Base-by-base conservation (phyloP, 2,888 invertebrate species). In the Drosophila yooni region DNA sequence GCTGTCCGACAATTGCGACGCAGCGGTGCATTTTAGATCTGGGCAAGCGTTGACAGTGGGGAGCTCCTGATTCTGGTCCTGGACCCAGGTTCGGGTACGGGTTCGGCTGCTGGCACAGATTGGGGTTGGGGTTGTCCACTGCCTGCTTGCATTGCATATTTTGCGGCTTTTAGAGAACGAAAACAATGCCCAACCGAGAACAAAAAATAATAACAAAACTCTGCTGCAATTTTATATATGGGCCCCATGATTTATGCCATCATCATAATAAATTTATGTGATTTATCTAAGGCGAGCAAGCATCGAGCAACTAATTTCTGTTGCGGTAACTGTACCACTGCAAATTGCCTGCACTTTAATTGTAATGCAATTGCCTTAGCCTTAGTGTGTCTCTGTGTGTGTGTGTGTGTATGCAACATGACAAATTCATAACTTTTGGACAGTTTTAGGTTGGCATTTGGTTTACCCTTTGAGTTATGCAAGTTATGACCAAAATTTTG, bases 221-320 rank as follows among this genome's bases (percentile, higher is more conserved):
- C 40, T 43, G 52, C 64, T 83, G 79, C 72, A 79, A 80, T 87
- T 85, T 89, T 84, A 77, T 89, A 83, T 87, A 86, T 75, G 56
- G 65, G 51, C 48, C 43, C 36, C 82, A 76, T 88, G 91, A 92
- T 92, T 92, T 92, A 92, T 92, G 80, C 81, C 88, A 87, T 92
- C 91, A 92, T 92, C 92, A 92, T 92, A 92, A 92, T 92, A 92
- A 92, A 92, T 92, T 92, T 85, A 87, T 85, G 80, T 92, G 92
- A 92, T 92, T 92, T 92, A 92, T 92, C 79, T 83, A 69, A 83
- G 83, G 67, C 66, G 48, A 21, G 25, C 46, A 63, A 21, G 52
- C 57, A 68, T 62, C 36, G 48, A 34, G 56, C 48, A 58, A 50
- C 46, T 34, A 51, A 40, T 52, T 59, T 75, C 57, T 72, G 59